These are phyloP conservation scores for Heliothis virescens DNA, from an alignment of 1,140 invertebrate species.

Conservation along the genomic window DNA sequence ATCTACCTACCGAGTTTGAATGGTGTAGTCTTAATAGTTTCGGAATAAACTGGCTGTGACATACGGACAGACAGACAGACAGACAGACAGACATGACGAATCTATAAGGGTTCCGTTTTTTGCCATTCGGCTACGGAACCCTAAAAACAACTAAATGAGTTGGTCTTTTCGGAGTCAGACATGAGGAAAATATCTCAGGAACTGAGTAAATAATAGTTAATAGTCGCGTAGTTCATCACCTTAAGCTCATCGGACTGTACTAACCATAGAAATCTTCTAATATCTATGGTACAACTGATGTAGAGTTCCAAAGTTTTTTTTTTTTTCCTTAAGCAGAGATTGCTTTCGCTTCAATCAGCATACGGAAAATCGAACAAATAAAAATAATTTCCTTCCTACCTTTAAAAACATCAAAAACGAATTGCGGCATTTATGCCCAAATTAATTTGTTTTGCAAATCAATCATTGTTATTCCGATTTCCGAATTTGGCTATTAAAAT, in stretches of 20 bases:
- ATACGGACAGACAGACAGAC: too few species aligned
- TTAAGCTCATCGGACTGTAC: background rate
- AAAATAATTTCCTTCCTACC: background rate
- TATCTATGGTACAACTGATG: too few species aligned
- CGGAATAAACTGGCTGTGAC: too few species aligned
- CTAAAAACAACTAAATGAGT: background rate
- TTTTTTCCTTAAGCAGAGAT: background rate
- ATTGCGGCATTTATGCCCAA: background rate
- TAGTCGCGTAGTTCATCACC: background rate
- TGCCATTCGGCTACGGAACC: too few species aligned
- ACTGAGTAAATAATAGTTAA: background rate
- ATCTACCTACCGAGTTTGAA: too few species aligned
- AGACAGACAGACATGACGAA: too few species aligned
- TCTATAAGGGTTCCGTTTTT: too few species aligned
- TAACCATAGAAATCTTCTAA: too few species aligned
- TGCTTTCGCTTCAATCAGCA: background rate
- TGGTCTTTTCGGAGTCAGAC: background rate
- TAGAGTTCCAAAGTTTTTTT: too few species aligned
- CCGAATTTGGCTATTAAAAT: background rate
- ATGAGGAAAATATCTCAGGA: background rate
- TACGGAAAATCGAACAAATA: background rate
- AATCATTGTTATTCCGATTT: background rate
- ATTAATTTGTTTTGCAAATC: background rate
- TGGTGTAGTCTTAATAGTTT: too few species aligned
- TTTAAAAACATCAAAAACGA: background rate